A percentile compares a stretch with the other conserved stretches of the same genome.
phyloP scores from a whole-genome alignment of 1,140 invertebrate species.

The Drosophila navojoa region DNA sequence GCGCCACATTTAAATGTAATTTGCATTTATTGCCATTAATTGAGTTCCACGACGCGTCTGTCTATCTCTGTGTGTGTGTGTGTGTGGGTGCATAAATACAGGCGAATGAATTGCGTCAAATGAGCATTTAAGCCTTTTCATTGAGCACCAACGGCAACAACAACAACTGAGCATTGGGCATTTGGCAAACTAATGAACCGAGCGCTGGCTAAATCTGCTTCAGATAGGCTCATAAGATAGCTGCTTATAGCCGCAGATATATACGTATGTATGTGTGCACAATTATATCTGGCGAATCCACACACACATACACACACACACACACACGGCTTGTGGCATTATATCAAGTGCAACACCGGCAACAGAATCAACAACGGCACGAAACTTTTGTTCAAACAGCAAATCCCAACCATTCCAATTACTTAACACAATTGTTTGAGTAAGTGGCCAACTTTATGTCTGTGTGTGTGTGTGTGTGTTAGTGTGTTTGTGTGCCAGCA shows the following conservation, averaged over 20 bases:
- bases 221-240: slow-evolving; percentile 35
- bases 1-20: slow-evolving; percentile 65
- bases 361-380: background rate
- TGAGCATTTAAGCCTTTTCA: slow-evolving; percentile 54
- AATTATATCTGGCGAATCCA: slow-evolving; percentile 2
- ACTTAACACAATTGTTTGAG: slow-evolving; percentile 67
- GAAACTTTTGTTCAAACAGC: slow-evolving; percentile 10
- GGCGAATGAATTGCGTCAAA: slow-evolving; percentile 49
- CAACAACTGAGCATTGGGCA: slow-evolving; percentile 19
- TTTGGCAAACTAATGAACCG: slow-evolving; percentile 44
- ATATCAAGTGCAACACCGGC: slow-evolving; percentile 22
- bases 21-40: slow-evolving; percentile 71
- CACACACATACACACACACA: no score
- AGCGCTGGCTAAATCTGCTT: slow-evolving; percentile 26
- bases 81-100: slow-evolving; percentile 26
- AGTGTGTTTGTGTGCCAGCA: background rate
- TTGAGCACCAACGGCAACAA: slow-evolving; percentile 17
- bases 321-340: slow-evolving; percentile 12
- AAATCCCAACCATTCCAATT: slow-evolving; percentile 67
- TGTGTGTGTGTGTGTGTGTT: background rate
- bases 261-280: background rate
- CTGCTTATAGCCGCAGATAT: slow-evolving; percentile 22
- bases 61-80: background rate
- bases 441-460: slow-evolving; percentile 53
- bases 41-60: slow-evolving; percentile 50